phyloP scores from a whole-genome alignment of 2,797 vertebrate species.

The Cirrhinus mrigala region DNA sequence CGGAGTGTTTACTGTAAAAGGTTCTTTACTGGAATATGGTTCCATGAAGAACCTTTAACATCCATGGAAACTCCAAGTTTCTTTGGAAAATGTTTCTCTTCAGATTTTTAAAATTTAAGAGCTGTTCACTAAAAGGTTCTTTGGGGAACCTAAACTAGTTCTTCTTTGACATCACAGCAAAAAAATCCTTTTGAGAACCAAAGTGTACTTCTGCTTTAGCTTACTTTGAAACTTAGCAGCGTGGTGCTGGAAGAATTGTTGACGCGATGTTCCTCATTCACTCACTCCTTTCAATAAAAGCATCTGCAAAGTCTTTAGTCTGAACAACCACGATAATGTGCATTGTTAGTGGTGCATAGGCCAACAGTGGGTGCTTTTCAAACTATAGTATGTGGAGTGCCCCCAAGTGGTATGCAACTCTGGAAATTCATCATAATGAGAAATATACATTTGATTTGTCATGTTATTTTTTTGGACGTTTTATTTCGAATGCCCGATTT shows the following conservation, averaged over 20 bases:
- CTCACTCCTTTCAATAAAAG: background rate
- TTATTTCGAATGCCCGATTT: background rate
- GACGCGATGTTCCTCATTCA: background rate
- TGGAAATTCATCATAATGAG: background rate
- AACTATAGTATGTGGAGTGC: background rate
- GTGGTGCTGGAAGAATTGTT: background rate
- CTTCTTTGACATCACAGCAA: background rate
- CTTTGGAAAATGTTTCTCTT: too few species aligned
- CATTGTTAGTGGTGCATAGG: rapidly evolving
- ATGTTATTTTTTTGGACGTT: background rate
- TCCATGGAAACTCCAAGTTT: background rate
- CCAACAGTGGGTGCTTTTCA: background rate
- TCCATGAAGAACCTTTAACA: background rate
- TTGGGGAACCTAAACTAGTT: background rate
- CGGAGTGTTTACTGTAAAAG: background rate
- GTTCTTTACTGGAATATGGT: background rate
- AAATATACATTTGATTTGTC: background rate
- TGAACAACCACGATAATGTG: background rate
- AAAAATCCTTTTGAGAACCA: background rate
- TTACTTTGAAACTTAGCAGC: background rate
- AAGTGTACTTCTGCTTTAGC: background rate
- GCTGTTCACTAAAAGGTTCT: background rate
- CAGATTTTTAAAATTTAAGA: too few species aligned
- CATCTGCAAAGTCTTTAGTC: background rate
- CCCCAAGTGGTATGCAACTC: background rate